phyloP scores from a whole-genome alignment of 1,140 invertebrate genomes.

The Sinonovacula constricta region DNA sequence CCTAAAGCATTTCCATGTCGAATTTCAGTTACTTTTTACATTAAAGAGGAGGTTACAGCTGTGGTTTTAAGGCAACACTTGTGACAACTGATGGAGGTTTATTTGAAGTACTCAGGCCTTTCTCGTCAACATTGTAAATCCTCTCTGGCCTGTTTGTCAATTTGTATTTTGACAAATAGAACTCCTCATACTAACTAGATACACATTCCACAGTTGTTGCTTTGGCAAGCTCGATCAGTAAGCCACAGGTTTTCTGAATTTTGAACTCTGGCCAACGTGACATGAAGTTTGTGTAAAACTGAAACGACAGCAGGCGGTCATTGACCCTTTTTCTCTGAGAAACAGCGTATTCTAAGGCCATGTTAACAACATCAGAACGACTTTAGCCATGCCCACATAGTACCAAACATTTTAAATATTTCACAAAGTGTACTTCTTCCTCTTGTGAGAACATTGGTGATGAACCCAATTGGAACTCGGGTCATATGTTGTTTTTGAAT shows the following conservation, averaged over 20 bases:
- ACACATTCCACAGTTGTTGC: conserved; percentile 14
- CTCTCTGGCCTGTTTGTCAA: too few species aligned
- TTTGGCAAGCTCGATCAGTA: conserved; percentile 22
- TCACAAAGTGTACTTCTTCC: conserved; percentile 2
- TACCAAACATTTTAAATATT: conserved; percentile 3
- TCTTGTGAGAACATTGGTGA: not conserved
- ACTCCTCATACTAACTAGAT: conserved; percentile 24
- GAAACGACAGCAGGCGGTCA: conserved; percentile 17
- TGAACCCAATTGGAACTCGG: conserved; percentile 1
- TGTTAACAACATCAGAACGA: not conserved
- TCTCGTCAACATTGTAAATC: too few species aligned
- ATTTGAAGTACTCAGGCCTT: too few species aligned
- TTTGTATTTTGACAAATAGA: too few species aligned
- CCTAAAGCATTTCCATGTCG: too few species aligned
- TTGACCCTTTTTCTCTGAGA: conserved; percentile 1
- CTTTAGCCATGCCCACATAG: not conserved
- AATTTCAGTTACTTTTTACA: too few species aligned
- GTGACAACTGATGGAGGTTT: too few species aligned
- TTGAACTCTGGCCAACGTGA: conserved; percentile 2
- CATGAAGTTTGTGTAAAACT: conserved; percentile 15
- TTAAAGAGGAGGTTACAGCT: too few species aligned
- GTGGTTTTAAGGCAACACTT: too few species aligned
- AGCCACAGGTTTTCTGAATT: conserved; percentile 8
- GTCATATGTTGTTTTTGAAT: too few species aligned
- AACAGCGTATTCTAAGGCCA: conserved; percentile 11